phyloP scores from a whole-genome alignment of 2,113 vertebrate genomes.

The Erinaceus europaeus region DNA sequence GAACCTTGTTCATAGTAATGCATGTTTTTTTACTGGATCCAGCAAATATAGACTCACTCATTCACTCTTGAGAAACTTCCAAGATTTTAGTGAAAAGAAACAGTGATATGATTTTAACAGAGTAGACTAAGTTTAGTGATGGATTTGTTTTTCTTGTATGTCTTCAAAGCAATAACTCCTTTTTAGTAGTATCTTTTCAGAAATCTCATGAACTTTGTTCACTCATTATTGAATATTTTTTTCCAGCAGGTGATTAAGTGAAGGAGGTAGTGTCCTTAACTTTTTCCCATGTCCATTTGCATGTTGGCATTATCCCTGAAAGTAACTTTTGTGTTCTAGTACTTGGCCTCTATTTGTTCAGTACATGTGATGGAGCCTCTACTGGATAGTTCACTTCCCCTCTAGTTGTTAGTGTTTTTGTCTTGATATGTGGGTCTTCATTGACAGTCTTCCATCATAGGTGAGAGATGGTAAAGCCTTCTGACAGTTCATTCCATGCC shows the following conservation, averaged over 20 bases:
- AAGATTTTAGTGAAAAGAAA: neutral
- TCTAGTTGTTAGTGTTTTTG: neutral
- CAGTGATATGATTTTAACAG: neutral
- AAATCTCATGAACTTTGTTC: neutral
- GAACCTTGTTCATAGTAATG: no score
- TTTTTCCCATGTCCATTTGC: neutral
- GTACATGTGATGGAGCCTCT: neutral
- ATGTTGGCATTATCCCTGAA: neutral
- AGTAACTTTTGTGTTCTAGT: neutral
- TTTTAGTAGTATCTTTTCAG: neutral
- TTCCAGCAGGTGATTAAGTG: neutral
- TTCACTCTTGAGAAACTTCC: neutral
- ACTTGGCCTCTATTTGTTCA: neutral
- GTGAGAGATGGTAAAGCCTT: neutral
- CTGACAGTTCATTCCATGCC: neutral
- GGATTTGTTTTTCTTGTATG: neutral
- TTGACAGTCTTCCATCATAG: neutral
- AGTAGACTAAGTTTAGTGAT: neutral
- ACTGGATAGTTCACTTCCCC: neutral
- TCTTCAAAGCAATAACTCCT: neutral
- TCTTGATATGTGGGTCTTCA: neutral
- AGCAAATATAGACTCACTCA: no score
- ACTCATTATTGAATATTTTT: neutral
- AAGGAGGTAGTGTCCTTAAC: neutral
- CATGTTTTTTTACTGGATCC: no score